Evolutionary conservation across 1,140 invertebrate species (phyloP).

Genomic region (Asbolus verrucosus): DNA sequence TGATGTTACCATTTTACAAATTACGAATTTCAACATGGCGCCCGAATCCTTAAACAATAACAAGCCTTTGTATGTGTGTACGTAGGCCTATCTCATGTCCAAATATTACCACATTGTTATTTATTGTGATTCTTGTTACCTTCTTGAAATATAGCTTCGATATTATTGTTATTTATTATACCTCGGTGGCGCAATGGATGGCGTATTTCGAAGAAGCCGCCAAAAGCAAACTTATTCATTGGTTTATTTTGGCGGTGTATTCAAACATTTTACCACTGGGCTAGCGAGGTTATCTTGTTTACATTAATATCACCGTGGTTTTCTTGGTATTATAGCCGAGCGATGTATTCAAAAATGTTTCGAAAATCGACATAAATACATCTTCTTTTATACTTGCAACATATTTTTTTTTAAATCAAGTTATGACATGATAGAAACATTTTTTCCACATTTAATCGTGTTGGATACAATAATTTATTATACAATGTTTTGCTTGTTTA

Average conservation of each 20-base stretch:
- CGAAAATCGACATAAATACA: not conserved
- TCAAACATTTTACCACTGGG: no score
- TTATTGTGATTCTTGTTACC: constrained; percentile 42
- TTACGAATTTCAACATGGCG: constrained; percentile 23
- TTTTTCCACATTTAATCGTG: constrained; percentile 42
- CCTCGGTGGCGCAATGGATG: no score
- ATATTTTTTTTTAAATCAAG: no score
- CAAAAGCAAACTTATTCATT: no score
- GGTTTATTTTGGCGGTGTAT: no score
- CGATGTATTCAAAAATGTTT: not conserved
- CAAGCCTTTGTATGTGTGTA: constrained; percentile 52
- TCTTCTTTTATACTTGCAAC: constrained; percentile 2
- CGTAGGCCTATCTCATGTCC: constrained; percentile 51
- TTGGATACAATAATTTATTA: constrained; percentile 2
- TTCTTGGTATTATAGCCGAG: not conserved
- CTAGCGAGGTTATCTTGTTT: no score
- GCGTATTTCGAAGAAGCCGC: no score
- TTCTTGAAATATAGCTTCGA: constrained; percentile 36
- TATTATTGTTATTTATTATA: constrained; percentile 43
- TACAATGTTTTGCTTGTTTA: constrained; percentile 48
- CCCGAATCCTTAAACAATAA: constrained; percentile 49
- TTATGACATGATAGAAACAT: not conserved
- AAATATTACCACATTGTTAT: constrained; percentile 42
- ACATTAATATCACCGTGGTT: constrained; percentile 40
- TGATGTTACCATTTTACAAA: constrained; percentile 34